phyloP scores from a whole-genome alignment of 2,888 invertebrate genomes.

The Cerastoderma edule region DNA sequence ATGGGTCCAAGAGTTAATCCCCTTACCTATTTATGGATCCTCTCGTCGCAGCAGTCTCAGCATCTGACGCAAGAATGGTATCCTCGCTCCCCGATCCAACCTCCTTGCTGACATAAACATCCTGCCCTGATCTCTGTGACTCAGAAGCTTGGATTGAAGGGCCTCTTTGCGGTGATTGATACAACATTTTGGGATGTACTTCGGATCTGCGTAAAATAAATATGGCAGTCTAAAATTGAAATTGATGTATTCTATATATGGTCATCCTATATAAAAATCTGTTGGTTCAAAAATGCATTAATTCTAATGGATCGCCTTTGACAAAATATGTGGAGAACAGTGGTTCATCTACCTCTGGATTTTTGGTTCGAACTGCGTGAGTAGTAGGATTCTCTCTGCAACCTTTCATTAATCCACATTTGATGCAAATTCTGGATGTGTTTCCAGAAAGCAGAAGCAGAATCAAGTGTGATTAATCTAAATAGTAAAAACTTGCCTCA shows the following conservation, averaged over 20 bases:
- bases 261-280: no score
- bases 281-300: conserved; percentile 2
- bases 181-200: conserved; percentile 45
- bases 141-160: conserved; percentile 20
- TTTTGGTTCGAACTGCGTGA: no score
- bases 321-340: not conserved
- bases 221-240: no score
- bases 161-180: conserved; percentile 17
- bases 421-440: no score
- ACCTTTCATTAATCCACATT: no score
- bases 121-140: conserved; percentile 6
- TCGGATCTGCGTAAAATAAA: conserved; percentile 35
- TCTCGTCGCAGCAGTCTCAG: conserved; percentile 67
- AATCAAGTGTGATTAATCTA: no score
- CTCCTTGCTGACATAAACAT: conserved; percentile 48
- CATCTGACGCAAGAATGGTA: conserved; percentile 66
- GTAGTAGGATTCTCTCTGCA: no score
- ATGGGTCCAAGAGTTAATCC: no score
- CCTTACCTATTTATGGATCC: conserved; percentile 67
- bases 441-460: no score
- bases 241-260: no score
- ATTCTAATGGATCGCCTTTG: not conserved
- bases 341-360: no score
- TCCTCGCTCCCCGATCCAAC: conserved; percentile 69
- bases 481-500: no score